phyloP scores from a whole-genome alignment of 1,140 invertebrate genomes.

The Dryas iulia region DNA sequence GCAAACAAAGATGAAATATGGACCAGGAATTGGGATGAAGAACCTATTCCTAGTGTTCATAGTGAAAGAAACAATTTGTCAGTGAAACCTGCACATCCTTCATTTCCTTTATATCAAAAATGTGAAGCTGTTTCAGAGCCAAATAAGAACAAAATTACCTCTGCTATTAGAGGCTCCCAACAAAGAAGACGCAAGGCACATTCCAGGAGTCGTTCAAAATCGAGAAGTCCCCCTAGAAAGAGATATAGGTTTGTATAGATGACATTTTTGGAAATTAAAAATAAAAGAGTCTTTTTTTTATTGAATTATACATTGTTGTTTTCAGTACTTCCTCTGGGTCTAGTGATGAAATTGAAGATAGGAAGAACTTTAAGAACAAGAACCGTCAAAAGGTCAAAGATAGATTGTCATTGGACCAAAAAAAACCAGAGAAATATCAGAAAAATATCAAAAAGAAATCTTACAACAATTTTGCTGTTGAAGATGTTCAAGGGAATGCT shows the following conservation, averaged over 20 bases:
- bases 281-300: constrained; percentile 18
- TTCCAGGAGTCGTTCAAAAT: constrained; percentile 62
- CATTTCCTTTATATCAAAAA: constrained; percentile 79
- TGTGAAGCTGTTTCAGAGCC: constrained; percentile 54
- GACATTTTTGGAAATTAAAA: not conserved
- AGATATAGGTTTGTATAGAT: constrained; percentile 8
- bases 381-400: constrained; percentile 73
- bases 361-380: constrained; percentile 62
- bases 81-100: constrained; percentile 78
- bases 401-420: constrained; percentile 68
- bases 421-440: constrained; percentile 68
- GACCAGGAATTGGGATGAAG: constrained; percentile 95
- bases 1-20: constrained; percentile 92
- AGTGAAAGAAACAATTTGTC: constrained; percentile 86
- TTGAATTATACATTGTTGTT: constrained; percentile 34
- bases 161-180: constrained; percentile 44
- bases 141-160: constrained; percentile 46
- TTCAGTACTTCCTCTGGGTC: constrained; percentile 70
- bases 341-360: constrained; percentile 69
- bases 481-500: constrained; percentile 84
- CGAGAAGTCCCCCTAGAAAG: constrained; percentile 58
- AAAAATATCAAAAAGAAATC: constrained; percentile 82
- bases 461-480: constrained; percentile 85
- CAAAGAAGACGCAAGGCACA: constrained; percentile 54
- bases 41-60: constrained; percentile 92